Evolutionary conservation across 2,113 vertebrate species (phyloP).

Genomic region (Dromiciops gliroides): DNA sequence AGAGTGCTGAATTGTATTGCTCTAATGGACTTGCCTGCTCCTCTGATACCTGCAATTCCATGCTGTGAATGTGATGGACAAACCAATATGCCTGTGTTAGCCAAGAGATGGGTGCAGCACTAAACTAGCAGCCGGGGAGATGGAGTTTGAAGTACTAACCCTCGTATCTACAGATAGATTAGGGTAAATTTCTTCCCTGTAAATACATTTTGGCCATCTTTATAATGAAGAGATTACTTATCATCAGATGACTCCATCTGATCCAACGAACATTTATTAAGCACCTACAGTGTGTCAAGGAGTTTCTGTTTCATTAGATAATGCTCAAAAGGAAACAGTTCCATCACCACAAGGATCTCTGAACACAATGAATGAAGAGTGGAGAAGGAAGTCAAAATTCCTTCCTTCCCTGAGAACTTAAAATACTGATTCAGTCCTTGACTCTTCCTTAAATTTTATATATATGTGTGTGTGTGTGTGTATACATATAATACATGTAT

Average conservation of each 20-base stretch:
- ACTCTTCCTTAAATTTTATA: conserved; percentile 46
- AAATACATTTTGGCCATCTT: background rate
- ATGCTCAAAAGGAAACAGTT: background rate
- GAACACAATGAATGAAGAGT: background rate
- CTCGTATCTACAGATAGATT: background rate
- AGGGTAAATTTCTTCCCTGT: background rate
- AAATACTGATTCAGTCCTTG: conserved; percentile 46
- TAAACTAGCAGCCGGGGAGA: conserved; percentile 7
- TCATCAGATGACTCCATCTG: background rate
- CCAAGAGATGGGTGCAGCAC: conserved; percentile 42
- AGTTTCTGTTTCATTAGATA: background rate
- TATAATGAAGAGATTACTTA: background rate
- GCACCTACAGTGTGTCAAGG: background rate
- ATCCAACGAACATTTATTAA: background rate
- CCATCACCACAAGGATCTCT: background rate
- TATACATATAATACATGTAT: no score
- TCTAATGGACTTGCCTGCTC: conserved; percentile 6
- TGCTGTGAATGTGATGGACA: conserved; percentile 17
- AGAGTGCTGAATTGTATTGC: conserved; percentile 42
- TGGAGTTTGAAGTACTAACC: background rate
- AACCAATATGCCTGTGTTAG: background rate
- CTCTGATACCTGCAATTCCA: conserved; percentile 25
- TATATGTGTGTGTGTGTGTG: background rate
- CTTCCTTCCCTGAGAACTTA: conserved; percentile 18
- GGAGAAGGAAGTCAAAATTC: conserved; percentile 10